Evolutionary conservation across 2,113 vertebrate genomes (phyloP).

Genomic region (Varanus salvator): DNA sequence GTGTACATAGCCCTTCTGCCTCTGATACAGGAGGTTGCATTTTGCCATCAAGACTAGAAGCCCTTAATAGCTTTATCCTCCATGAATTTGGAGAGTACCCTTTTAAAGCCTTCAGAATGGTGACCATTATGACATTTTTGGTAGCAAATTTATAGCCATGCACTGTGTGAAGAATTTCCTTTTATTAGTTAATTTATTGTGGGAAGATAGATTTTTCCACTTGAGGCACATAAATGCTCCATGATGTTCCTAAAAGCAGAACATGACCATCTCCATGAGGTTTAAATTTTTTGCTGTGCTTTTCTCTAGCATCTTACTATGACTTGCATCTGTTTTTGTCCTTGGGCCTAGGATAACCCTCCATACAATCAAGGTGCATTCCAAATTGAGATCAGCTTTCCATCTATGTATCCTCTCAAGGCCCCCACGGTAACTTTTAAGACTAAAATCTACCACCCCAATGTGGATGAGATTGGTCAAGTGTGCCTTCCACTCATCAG

Average conservation of each 20-base stretch:
- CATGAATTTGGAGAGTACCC: no score
- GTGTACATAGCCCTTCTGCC: no score
- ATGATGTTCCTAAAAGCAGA: background rate
- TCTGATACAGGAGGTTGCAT: no score
- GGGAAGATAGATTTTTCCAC: background rate
- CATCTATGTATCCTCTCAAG: slow-evolving; percentile 51
- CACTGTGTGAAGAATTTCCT: no score
- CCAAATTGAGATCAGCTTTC: slow-evolving; percentile 68
- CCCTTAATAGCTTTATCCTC: no score
- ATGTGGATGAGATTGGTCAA: slow-evolving; percentile 42
- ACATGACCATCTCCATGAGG: no score
- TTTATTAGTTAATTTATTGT: background rate
- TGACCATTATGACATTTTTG: no score
- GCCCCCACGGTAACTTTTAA: slow-evolving; percentile 64
- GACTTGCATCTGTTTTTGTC: background rate
- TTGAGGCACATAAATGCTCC: background rate
- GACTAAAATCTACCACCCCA: slow-evolving; percentile 79
- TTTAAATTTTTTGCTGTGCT: background rate
- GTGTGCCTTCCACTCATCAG: slow-evolving; percentile 74
- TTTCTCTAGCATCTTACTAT: background rate
- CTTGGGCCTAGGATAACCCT: slow-evolving; percentile 44
- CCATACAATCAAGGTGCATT: slow-evolving; percentile 73
- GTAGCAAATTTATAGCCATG: no score
- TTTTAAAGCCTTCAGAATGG: no score
- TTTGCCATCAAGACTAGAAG: no score